Conservation (phyloP, 1,140 invertebrate species). For the Paraescarpia echinospica region DNA sequence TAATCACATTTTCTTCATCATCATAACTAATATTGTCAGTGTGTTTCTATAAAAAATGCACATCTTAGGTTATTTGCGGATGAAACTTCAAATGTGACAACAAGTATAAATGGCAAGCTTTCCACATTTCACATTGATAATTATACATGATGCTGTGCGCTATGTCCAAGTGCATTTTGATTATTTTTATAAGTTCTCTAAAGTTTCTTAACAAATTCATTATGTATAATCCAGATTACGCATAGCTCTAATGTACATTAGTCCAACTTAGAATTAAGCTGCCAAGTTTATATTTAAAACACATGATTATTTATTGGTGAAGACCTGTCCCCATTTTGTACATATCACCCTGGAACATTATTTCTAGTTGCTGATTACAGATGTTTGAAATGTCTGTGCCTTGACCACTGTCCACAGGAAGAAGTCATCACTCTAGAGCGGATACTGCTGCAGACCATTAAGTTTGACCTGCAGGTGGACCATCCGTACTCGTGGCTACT, state of each 20-base stretch:
- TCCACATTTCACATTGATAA: neutral
- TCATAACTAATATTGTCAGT: neutral
- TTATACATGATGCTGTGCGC: no score
- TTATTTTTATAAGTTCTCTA: no score
- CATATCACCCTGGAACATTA: no score
- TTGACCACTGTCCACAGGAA: slow-evolving; percentile 65
- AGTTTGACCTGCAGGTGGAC: slow-evolving; percentile 97
- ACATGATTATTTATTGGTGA: no score
- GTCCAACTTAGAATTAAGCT: no score
- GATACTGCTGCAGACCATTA: slow-evolving; percentile 96
- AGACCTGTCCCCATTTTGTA: no score
- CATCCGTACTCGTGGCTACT: slow-evolving; percentile 94
- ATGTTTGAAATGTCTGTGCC: neutral
- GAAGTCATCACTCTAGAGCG: slow-evolving; percentile 97
- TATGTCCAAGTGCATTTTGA: no score
- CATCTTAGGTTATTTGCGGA: neutral
- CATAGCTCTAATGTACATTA: no score
- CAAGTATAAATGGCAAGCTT: neutral
- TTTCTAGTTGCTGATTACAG: neutral
- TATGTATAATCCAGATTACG: no score
- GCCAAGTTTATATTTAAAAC: no score
- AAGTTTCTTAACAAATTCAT: no score
- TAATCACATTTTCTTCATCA: neutral
- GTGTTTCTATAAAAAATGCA: neutral
- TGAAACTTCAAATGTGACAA: neutral